phyloP scores from a whole-genome alignment of 2,888 invertebrate species.

The Campoplex nolae region DNA sequence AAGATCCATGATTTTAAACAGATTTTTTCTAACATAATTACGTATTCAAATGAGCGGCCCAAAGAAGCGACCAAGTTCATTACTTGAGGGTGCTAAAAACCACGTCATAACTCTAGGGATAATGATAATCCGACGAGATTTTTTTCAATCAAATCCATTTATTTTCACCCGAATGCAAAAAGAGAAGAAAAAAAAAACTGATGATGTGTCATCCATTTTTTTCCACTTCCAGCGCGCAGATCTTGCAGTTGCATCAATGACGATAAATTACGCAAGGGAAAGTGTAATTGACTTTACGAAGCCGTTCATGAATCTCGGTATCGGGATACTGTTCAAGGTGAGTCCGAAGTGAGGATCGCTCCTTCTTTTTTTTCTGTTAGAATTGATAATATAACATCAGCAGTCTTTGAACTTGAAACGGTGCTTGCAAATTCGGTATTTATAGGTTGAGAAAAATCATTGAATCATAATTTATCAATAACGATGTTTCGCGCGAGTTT shows the following conservation, averaged over 20 bases:
- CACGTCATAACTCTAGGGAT: no score
- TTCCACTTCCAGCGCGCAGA: constrained; percentile 93
- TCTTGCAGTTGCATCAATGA: constrained; percentile 98
- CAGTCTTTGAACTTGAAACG: neutral
- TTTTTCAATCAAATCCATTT: neutral
- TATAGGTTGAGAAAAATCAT: neutral
- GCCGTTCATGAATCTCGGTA: constrained; percentile 99
- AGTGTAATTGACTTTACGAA: constrained; percentile 98
- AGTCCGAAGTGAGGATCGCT: constrained; percentile 77
- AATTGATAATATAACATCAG: neutral
- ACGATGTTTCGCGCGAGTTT: neutral
- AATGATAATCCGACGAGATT: neutral
- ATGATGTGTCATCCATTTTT: neutral
- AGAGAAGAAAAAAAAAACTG: neutral
- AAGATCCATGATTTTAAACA: no score
- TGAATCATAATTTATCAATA: neutral
- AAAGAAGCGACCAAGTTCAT: no score
- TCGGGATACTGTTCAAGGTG: constrained; percentile 97
- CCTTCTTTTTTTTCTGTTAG: neutral
- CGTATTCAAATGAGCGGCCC: no score
- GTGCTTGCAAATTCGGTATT: neutral
- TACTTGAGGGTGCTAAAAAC: no score
- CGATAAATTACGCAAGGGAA: constrained; percentile 98
- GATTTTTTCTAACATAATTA: no score
- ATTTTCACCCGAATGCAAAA: neutral